Conservation (phyloP, 2,113 vertebrate species). For the Nyctibius bracteatus region DNA sequence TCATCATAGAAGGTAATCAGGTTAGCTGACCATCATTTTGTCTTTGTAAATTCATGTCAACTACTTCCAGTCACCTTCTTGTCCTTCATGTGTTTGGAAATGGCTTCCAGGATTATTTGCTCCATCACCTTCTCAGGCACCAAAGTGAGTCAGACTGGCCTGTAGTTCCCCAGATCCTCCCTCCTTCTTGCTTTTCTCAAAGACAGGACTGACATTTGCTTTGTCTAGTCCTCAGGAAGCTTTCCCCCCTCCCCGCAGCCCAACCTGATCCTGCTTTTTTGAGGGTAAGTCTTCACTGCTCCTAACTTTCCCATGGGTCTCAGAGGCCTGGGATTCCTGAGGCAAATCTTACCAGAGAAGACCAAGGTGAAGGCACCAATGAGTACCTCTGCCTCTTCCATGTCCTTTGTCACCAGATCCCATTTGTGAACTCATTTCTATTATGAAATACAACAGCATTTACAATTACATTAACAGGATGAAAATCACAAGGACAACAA, state of each 20-base stretch:
- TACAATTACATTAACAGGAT: not conserved
- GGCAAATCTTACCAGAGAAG: not conserved
- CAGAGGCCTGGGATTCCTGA: not conserved
- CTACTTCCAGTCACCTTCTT: not conserved
- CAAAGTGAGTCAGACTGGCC: not conserved
- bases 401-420: not conserved
- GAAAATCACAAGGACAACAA: not conserved
- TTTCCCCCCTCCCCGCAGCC: not conserved
- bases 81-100: not conserved
- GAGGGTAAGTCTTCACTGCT: not conserved
- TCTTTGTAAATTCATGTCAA: not conserved
- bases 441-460: not conserved
- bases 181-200: not conserved
- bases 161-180: not conserved
- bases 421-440: not conserved
- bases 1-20: not conserved
- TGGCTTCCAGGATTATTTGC: not conserved
- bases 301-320: not conserved
- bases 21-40: not conserved
- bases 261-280: not conserved
- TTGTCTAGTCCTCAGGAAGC: not conserved
- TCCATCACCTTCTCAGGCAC: not conserved
- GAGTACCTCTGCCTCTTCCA: not conserved
- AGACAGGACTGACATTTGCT: not conserved
- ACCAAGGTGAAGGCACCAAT: not conserved